Evolutionary conservation across 2,113 vertebrate genomes (phyloP), one percentile per base, ranked within the genome.

Genomic region (Haemorhous mexicanus): DNA sequence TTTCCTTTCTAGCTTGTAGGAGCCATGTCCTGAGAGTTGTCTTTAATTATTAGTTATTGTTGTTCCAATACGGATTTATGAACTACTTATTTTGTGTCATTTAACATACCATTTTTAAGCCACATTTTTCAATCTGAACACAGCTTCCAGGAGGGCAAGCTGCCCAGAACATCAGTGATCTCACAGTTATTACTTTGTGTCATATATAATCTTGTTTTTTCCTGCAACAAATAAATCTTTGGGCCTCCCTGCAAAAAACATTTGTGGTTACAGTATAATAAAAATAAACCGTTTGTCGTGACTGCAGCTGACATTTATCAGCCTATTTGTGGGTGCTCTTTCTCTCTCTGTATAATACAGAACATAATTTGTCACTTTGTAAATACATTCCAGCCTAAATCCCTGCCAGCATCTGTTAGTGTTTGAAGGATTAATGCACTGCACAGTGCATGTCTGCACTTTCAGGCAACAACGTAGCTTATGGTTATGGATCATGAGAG

Each of bases 221-320:
- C 93, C 96, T 94, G 93, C 94, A 97, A 97, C 95, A 98, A 98
- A 98, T 98, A 98, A 98, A 98, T 97, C 98, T 98, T 97, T 94
- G 97, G 97, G 97, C 97, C 97, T 97, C 97, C 92, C 90, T 91
- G 88, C 82, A 96, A 72, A 90, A 92, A 97, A 98, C 97, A 98
- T 97, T 97, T 97, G 98, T 97, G 96, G 98, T 98, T 98, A 98
- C 98, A 98, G 98, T 98, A 97, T 98, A 99, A 99, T 99, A 99
- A 98, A 99, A 99, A 99, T 98, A 99, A 99, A 99, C 98, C 95
- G 96, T 98, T 98, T 98, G 98, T 98, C 96, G 95, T 98, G 98
- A 97, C 97, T 98, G 96, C 97, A 98, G 98, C 98, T 98, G 98
- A 98, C 98, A 99, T 99, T 99, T 98, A 98, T 99, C 98, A 98